Conservation (phyloP, 2,113 vertebrate species). For the Neotoma lepida region DNA sequence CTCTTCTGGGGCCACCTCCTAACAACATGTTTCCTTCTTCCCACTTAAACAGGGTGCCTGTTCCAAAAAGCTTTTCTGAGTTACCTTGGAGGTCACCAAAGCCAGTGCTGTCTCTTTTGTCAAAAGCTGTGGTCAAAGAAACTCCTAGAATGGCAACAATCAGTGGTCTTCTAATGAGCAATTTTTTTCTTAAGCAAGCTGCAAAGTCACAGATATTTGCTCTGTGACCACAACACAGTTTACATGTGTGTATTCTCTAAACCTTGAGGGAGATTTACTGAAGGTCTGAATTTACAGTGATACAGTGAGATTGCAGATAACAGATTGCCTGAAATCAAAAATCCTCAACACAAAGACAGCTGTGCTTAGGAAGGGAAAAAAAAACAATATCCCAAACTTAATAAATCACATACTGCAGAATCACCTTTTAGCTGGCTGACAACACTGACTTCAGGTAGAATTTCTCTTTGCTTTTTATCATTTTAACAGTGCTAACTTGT, state of each 20-base stretch:
- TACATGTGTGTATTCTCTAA: conserved; percentile 57
- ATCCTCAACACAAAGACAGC: conserved; percentile 59
- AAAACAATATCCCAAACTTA: conserved; percentile 39
- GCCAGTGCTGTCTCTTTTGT: background rate
- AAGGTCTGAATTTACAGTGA: conserved; percentile 71
- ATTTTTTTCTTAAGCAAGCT: conserved; percentile 50
- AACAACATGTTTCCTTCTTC: background rate
- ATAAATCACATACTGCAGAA: conserved; percentile 67
- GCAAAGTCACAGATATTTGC: conserved; percentile 27
- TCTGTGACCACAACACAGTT: conserved; percentile 42
- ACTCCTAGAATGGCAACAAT: background rate
- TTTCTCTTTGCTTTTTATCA: conserved; percentile 36
- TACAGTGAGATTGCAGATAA: conserved; percentile 63
- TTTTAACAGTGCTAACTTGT: conserved; percentile 46
- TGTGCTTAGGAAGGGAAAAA: conserved; percentile 25
- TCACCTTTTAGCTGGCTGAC: conserved; percentile 46
- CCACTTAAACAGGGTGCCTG: background rate
- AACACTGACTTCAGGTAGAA: conserved; percentile 44
- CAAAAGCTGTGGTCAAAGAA: background rate
- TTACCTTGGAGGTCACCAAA: background rate
- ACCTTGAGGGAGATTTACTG: conserved; percentile 64
- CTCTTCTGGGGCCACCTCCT: background rate
- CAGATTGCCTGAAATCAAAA: conserved; percentile 67
- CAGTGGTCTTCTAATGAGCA: background rate
- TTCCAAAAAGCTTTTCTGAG: conserved; percentile 31